Base-by-base conservation (phyloP, 2,888 invertebrate species). In the Parapristionchus giblindavisi region DNA sequence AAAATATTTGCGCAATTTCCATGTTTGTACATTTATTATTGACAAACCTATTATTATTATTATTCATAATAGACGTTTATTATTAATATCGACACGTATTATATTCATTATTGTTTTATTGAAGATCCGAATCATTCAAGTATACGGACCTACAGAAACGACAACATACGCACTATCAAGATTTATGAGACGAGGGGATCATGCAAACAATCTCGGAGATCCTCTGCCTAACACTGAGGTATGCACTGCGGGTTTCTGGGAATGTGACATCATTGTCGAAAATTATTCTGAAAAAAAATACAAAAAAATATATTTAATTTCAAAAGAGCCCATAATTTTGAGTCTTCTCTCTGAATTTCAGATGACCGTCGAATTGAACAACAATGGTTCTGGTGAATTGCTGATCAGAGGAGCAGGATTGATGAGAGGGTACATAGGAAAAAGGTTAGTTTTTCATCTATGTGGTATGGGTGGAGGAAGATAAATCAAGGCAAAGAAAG, bases 131-230 rank as follows among this genome's bases (percentile, higher is more conserved):
- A 68, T 68, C 21, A 76, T 85, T 32, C 86, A 86, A 63, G 85
- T 85, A 61, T 86, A 86, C 66, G 86, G 86, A 17, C 86, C 86
- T 0, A 86, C 86, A 0, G 86, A 86, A 65, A 84, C 84, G 17
- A 86, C 86, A 6, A 80, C 83, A 3, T 86, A 82, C 58, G 77
- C 77, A n/a, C 48, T 86, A 54, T 48, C 77, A 0, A 74, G 77
- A 56, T 54, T 66, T 14, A 85, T 86, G 84, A 78, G 51, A 32
- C 54, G 34, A 8, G 76, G 77, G 2, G 84, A 86, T 75, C 38
- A 73, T 21, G 75, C 84, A 48, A 78, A 80, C 34, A 81, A 79
- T 38, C 74, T 86, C 11, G 86, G 86, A 36, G 29, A 27, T 27
- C 80, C 83, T 0, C 76, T 85, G 8, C 43, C 72, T 11, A 84